phyloP scores from a whole-genome alignment of 1,140 invertebrate genomes.

The Euura saliciscinereae region DNA sequence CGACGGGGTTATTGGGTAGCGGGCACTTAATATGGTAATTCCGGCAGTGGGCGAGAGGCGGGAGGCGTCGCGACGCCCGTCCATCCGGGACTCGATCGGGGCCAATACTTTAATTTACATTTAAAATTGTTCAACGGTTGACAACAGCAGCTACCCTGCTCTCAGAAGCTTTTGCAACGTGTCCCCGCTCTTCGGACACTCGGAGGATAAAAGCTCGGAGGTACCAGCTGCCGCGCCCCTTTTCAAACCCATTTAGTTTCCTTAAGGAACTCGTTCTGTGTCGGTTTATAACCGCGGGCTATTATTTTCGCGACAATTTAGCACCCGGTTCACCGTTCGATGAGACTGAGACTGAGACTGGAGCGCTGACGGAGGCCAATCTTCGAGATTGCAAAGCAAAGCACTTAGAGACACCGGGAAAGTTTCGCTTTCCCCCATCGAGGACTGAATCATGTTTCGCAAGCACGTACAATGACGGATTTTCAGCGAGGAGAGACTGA shows the following conservation, averaged over 20 bases:
- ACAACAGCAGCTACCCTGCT: slow-evolving; percentile 44
- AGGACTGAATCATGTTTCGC: slow-evolving; percentile 3
- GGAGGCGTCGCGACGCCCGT: slow-evolving; percentile 34
- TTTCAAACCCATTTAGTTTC: too few species aligned
- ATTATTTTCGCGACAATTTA: not conserved
- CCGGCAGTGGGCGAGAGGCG: slow-evolving; percentile 16
- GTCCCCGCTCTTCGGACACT: not conserved
- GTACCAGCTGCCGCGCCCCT: too few species aligned
- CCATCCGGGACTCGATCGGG: slow-evolving; percentile 23
- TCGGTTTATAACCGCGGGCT: not conserved
- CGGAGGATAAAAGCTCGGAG: too few species aligned
- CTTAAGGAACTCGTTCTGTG: too few species aligned
- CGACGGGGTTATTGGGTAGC: slow-evolving; percentile 54
- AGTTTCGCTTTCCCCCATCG: not conserved
- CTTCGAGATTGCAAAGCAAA: slow-evolving; percentile 2
- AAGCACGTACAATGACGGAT: not conserved
- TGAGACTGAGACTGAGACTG: not conserved
- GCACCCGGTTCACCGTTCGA: not conserved
- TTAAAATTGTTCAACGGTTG: slow-evolving; percentile 58
- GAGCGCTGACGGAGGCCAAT: slow-evolving; percentile 3
- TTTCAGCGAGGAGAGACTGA: not conserved
- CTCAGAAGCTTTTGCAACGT: not conserved
- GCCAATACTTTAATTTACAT: slow-evolving; percentile 61
- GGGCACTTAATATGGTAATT: slow-evolving; percentile 61
- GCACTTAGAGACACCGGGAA: not conserved